phyloP scores from a whole-genome alignment of 2,113 vertebrate species.

The Dasyurus viverrinus region DNA sequence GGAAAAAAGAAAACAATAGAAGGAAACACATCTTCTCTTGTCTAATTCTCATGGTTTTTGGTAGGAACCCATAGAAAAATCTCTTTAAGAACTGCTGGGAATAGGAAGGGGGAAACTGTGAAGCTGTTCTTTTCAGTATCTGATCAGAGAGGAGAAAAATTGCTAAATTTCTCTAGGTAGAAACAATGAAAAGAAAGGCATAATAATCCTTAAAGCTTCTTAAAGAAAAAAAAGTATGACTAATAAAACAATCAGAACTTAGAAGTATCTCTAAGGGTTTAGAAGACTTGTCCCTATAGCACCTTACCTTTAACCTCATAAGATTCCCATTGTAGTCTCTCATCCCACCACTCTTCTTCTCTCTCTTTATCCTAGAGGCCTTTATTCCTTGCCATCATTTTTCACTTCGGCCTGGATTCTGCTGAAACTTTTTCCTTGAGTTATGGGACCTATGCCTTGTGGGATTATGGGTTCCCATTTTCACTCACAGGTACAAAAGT shows the following conservation, averaged over 20 bases:
- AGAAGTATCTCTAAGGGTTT: not conserved
- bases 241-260: not conserved
- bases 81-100: not conserved
- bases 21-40: not conserved
- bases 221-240: not conserved
- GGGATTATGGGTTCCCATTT: not conserved
- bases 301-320: not conserved
- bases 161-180: not conserved
- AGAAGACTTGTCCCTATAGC: not conserved
- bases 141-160: not conserved
- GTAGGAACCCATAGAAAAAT: not conserved
- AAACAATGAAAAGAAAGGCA: not conserved
- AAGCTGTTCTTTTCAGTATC: not conserved
- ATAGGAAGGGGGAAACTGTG: not conserved
- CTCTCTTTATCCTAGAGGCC: not conserved
- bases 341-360: not conserved
- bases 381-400: not conserved
- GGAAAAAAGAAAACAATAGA: not conserved
- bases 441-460: not conserved
- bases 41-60: not conserved
- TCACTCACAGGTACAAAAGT: not conserved
- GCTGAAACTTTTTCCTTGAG: not conserved
- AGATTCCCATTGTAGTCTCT: not conserved
- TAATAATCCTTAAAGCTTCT: not conserved
- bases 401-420: not conserved